Evolutionary conservation across 2,113 vertebrate species (phyloP).

Genomic region (Ptilorrhoa leucosticta): DNA sequence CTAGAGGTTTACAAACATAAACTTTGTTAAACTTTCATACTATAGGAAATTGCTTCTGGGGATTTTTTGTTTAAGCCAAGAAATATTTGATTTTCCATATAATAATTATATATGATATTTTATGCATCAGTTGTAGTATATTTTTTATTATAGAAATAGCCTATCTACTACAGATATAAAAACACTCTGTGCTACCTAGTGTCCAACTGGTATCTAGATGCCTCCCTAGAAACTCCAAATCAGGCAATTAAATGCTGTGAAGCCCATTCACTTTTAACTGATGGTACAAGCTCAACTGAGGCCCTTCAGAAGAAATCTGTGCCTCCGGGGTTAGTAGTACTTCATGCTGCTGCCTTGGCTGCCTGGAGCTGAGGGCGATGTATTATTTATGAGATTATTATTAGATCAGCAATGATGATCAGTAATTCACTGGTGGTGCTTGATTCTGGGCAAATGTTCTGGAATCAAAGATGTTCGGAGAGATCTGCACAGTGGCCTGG

Average conservation of each 20-base stretch:
- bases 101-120: not conserved
- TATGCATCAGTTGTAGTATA: not conserved
- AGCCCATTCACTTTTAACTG: not conserved
- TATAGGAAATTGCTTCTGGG: not conserved
- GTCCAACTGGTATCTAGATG: not conserved
- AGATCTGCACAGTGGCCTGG: not conserved
- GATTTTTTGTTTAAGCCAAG: not conserved
- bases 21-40: not conserved
- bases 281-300: conserved; percentile 23
- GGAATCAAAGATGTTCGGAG: not conserved
- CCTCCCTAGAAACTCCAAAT: not conserved
- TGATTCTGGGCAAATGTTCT: conserved; percentile 44
- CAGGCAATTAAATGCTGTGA: not conserved
- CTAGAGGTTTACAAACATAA: not conserved
- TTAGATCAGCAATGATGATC: conserved; percentile 28
- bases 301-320: conserved; percentile 37
- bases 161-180: not conserved
- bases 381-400: conserved; percentile 40
- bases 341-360: not conserved
- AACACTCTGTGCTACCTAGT: not conserved
- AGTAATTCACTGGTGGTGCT: conserved; percentile 11
- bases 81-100: not conserved
- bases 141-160: not conserved
- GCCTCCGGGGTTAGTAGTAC: conserved; percentile 11
- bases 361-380: conserved; percentile 1